Evolutionary conservation across 2,797 vertebrate genomes (phyloP).

Genomic region (Sardinella longiceps): DNA sequence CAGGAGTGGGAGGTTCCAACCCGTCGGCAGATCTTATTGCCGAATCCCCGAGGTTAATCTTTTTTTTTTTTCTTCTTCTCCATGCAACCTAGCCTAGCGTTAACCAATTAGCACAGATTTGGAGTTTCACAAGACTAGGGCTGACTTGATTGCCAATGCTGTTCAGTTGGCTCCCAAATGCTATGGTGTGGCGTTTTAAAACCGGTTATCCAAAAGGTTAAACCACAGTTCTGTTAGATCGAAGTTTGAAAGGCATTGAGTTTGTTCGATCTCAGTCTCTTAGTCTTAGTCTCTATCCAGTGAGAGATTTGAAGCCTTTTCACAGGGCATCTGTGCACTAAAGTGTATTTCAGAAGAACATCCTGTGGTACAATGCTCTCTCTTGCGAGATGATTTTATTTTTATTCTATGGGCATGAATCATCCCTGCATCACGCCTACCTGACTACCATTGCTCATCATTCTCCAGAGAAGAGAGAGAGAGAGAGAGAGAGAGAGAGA

Average conservation of each 20-base stretch:
- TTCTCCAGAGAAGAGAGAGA: neutral
- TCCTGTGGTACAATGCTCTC: neutral
- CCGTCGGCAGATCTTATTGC: neutral
- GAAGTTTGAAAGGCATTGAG: neutral
- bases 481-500: no score
- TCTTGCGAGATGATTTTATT: neutral
- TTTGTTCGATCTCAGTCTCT: neutral
- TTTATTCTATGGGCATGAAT: neutral
- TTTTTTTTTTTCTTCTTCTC: no score
- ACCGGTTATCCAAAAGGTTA: neutral
- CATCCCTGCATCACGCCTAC: neutral
- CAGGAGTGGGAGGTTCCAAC: neutral
- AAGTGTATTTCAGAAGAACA: neutral
- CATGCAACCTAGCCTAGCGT: neutral
- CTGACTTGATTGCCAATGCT: no score
- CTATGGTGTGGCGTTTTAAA: neutral
- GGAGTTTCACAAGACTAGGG: neutral
- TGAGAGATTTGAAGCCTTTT: neutral
- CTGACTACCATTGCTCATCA: neutral
- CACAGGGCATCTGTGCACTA: neutral
- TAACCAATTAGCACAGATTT: slow-evolving; percentile 10
- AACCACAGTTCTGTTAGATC: neutral
- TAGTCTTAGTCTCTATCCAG: neutral
- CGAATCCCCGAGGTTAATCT: neutral
- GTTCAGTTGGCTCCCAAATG: neutral